Base-by-base conservation (phyloP, 2,113 vertebrate species). In the Turnix velox region DNA sequence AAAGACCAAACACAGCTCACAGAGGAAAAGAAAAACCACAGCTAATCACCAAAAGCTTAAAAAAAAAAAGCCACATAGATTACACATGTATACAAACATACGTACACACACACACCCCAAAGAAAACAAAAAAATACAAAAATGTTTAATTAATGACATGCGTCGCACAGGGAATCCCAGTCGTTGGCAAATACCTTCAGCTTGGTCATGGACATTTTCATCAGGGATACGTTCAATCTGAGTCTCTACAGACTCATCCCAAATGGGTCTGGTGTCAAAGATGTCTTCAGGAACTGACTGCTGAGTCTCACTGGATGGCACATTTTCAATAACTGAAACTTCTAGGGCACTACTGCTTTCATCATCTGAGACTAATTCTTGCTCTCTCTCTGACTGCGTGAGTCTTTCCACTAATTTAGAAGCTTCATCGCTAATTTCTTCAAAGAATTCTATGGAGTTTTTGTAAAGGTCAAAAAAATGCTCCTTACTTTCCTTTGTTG, bases 201-300 rank as follows among this genome's bases (percentile, higher is more conserved):
- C 97, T 98, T 83, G 98, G 97, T 98, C 98, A 98, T 98, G 97
- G 98, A 97, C 97, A 98, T 98, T 99, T 97, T 99, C 98, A 76
- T 98, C 99, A 97, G 98, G 98, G 97, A 99, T 99, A 98, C 98
- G 98, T 97, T 99, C 98, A 98, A 99, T 99, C 98, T 99, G 99
- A 98, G 99, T 99, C 98, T 99, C 99, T 98, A 99, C 97, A 96
- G 99, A 98, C 97, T 99, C 98, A 96, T 99, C 99, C 99, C 98
- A 99, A 97, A 99, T 98, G 95, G 99, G 99, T 98, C 98, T 99
- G 98, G 98, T 98, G 97, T 99, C 98, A 99, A 99, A 99, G 98
- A 98, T 97, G 98, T 98, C 99, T 98, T 99, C 98, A 84, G 98
- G 98, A 96, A 98, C 97, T 97, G 98, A 97, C 96, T 98, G 98